Evolutionary conservation across 2,888 invertebrate genomes (phyloP), one percentile per base, ranked within the genome.

Genomic region (Muscina levida): DNA sequence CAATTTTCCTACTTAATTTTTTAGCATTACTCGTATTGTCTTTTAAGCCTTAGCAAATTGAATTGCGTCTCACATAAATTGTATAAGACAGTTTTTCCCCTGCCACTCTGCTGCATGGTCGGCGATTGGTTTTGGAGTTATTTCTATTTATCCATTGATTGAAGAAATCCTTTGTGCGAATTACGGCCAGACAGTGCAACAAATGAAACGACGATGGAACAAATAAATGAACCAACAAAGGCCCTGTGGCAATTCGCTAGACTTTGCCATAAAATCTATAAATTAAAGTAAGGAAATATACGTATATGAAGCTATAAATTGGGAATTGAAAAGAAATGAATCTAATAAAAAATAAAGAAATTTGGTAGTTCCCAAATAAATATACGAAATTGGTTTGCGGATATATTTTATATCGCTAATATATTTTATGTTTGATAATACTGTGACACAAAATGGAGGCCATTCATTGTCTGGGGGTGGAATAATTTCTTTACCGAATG

Each of bases 31-130:
- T 31, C 31, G 31, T 31, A 72, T 75, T 72, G 42, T 76, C 56
- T 76, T 70, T 71, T 67, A 71, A 73, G 70, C 70, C 73, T 1
- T 51, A n/a, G 70, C 66, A 73, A 73, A 77, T 77, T 71, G 62
- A 73, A 73, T 73, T 79, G 68, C 72, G 56, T 48, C 37, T 51
- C 53, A 62, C 53, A 51, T 74, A 65, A 76, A 75, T 79, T 65
- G 48, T 48, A 70, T 68, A 48, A 76, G 68, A 70, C 72, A 66
- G 53, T 53, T 53, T 51, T 51, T 48, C n/a, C n/a, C n/a, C n/a
- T 15, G 8, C 11, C 10, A 3, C 13, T 15, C 24, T 22, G 13
- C 22, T 62, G 13, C 5, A 19, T 19, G 11, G 42, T n/a, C n/a
- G n/a, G n/a, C n/a, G 42, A 42, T 62, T 62, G 42, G 62, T 22